phyloP scores from a whole-genome alignment of 1,140 invertebrate species.

The Scylla paramamosain region DNA sequence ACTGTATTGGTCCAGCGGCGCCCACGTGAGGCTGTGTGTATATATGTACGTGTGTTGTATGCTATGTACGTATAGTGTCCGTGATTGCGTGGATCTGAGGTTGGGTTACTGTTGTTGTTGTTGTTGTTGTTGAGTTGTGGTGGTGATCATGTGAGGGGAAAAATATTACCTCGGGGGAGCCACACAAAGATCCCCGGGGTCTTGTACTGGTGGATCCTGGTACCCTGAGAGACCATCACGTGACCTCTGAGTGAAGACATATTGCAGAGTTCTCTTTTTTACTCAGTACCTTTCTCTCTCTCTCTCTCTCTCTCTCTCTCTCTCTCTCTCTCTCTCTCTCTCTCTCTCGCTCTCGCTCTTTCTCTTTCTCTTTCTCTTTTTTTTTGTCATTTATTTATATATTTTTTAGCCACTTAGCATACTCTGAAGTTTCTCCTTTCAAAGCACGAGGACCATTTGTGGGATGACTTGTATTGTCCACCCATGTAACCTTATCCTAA shows the following conservation, averaged over 20 bases:
- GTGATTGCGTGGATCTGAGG: not conserved
- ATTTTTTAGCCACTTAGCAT: not conserved
- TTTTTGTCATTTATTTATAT: not conserved
- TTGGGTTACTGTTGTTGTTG: not conserved
- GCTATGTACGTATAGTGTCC: slow-evolving; percentile 39
- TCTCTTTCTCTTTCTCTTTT: not conserved
- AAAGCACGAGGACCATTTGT: not conserved
- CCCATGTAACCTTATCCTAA: not conserved
- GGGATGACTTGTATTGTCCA: not conserved
- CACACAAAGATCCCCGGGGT: not conserved
- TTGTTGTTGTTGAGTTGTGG: not conserved
- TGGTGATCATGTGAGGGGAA: not conserved
- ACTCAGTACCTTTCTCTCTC: not conserved
- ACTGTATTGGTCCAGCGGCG: slow-evolving; percentile 53
- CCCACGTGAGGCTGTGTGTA: slow-evolving; percentile 17
- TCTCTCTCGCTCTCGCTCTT: not conserved
- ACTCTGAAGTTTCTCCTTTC: not conserved
- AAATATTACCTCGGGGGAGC: not conserved
- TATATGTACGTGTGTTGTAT: slow-evolving; percentile 37
- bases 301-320: no score
- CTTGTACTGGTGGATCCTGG: slow-evolving; percentile 35
- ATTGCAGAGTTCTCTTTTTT: slow-evolving; percentile 32
- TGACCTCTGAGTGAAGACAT: slow-evolving; percentile 60
- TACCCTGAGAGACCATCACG: slow-evolving; percentile 63
- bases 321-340: not conserved